phyloP scores from a whole-genome alignment of 2,888 invertebrate species.

The Eupelmus urozonus region DNA sequence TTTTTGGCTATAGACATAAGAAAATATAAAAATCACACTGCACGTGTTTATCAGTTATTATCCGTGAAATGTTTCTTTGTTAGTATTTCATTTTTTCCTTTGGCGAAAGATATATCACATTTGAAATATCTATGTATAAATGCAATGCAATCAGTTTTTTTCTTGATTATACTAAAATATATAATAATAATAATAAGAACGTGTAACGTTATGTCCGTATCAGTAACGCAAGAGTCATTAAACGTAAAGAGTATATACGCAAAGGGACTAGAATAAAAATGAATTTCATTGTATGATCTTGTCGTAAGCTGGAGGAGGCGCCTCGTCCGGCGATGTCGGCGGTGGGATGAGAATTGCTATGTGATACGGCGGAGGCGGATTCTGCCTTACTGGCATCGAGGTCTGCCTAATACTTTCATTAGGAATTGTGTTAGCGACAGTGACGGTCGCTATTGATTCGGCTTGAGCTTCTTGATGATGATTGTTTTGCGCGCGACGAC shows the following conservation, averaged over 20 bases:
- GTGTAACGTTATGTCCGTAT: background rate
- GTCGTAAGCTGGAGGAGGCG: constrained; percentile 87
- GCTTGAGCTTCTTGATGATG: constrained; percentile 65
- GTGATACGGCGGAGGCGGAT: constrained; percentile 89
- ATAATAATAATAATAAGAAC: constrained; percentile 9
- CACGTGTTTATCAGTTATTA: constrained; percentile 38
- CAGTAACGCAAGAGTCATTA: constrained; percentile 7
- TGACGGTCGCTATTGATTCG: constrained; percentile 65
- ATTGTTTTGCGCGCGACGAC: constrained; percentile 65
- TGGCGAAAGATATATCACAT: constrained; percentile 58
- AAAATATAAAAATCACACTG: constrained; percentile 52
- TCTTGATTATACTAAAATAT: constrained; percentile 25
- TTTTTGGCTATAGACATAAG: constrained; percentile 41
- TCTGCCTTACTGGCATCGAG: constrained; percentile 71
- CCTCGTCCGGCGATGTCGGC: constrained; percentile 77
- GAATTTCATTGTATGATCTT: constrained; percentile 81
- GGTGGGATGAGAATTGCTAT: constrained; percentile 88
- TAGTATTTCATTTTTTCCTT: constrained; percentile 35
- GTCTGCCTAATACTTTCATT: constrained; percentile 65
- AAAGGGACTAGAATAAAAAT: constrained; percentile 49
- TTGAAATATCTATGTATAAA: constrained; percentile 46
- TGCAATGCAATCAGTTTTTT: constrained; percentile 37
- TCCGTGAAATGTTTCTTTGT: constrained; percentile 49
- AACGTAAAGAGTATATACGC: constrained; percentile 20
- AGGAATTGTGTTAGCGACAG: constrained; percentile 64